Evolutionary conservation across 2,797 vertebrate genomes (phyloP), one percentile per base, ranked within the genome.

Genomic region (Fundulus diaphanus): DNA sequence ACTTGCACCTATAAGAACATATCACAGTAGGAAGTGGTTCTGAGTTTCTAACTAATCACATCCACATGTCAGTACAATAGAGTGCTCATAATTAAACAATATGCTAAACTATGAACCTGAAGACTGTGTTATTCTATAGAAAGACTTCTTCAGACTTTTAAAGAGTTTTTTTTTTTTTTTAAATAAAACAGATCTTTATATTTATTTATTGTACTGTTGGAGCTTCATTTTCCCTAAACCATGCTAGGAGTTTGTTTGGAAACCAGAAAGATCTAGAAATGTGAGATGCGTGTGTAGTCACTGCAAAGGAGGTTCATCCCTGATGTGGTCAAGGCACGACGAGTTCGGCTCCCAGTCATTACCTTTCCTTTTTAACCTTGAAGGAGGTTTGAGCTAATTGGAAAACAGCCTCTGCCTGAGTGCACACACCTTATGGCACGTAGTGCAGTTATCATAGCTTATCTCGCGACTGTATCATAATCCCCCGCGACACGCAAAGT

Each of bases 401-500:
- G 89, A 90, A 93, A 93, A 86, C 90, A 86, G 87, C 88, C 72
- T 86, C 86, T 91, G 85, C 88, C 90, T 89, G 90, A 89, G 90
- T 73, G 89, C 89, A 80, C 86, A 89, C 85, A 91, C 88, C 87
- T 92, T 81, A 74, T 78, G 84, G 85, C 81, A 61, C 72, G 74
- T 78, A 76, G 84, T 72, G 81, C 54, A 82, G 90, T 94, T 92
- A 92, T 93, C 89, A 86, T 88, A 82, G 84, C 82, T 92, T 90
- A 92, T 94, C 92, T 92, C 85, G 86, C 82, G 81, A 91, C 89
- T 85, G 82, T 89, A 89, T 92, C 91, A 80, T 93, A 92, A 94
- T 94, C 90, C 87, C 85, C 56, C 81, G 70, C 77, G 92, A 93
- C 93, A 92, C 83, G 77, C 81, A 35, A 87, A 90, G 91, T 93